phyloP scores from a whole-genome alignment of 2,797 vertebrate genomes.

The Acipenser transmontanus region DNA sequence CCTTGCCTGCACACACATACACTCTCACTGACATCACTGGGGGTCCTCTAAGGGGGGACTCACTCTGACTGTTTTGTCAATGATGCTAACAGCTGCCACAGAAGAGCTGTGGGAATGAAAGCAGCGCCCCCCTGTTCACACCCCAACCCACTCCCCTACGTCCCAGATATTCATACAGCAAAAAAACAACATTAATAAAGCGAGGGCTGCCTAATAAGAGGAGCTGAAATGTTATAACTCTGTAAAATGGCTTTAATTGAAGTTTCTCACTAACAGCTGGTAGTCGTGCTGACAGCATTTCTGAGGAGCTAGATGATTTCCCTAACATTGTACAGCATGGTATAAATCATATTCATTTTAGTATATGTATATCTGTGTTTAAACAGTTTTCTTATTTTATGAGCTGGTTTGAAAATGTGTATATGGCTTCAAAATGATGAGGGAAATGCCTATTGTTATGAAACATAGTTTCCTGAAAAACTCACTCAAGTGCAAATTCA shows the following conservation, averaged over 20 bases:
- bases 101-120: conserved; percentile 30
- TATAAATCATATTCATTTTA: too few species aligned
- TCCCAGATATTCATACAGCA: conserved; percentile 24
- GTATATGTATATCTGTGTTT: too few species aligned
- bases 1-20: conserved; percentile 7
- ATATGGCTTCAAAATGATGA: too few species aligned
- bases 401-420: too few species aligned
- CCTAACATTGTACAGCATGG: too few species aligned
- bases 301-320: too few species aligned
- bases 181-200: conserved; percentile 26
- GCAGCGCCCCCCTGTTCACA: conserved; percentile 19
- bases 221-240: conserved; percentile 19
- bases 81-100: conserved; percentile 9
- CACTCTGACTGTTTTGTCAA: conserved; percentile 7
- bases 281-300: not conserved
- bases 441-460: too few species aligned
- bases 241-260: too few species aligned
- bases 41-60: conserved; percentile 65
- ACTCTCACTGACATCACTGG: conserved; percentile 65
- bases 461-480: too few species aligned
- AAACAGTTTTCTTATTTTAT: too few species aligned
- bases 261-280: conserved; percentile 17
- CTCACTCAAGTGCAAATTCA: too few species aligned
- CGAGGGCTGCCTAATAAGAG: conserved; percentile 22
- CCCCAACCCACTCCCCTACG: conserved; percentile 17